Conservation (phyloP, 1,140 invertebrate species). For the Pectinophora gossypiella region DNA sequence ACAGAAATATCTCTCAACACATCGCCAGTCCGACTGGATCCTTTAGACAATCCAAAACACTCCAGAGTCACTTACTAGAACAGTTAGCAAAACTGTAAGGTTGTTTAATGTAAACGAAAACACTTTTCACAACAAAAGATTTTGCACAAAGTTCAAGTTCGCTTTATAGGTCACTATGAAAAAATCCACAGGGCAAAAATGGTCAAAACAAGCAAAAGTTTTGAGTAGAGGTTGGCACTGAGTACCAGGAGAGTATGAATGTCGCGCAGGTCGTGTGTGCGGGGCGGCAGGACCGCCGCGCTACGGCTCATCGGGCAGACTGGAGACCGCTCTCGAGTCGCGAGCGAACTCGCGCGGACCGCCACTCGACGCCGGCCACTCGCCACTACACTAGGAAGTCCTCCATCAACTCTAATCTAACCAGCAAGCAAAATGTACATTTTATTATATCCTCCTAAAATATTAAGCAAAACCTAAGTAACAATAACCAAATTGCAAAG, state of each 20-base stretch:
- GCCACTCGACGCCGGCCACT: background rate
- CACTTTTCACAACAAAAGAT: background rate
- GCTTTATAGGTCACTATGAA: background rate
- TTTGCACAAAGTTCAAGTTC: background rate
- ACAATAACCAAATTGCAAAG: background rate
- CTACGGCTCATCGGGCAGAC: constrained; percentile 69
- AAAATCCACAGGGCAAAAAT: background rate
- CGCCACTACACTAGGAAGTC: constrained; percentile 43
- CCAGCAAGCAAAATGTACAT: background rate
- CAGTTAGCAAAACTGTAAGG: background rate
- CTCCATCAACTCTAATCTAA: constrained; percentile 22
- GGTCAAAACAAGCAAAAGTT: too few relatives aligned
- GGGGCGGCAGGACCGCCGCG: constrained; percentile 65
- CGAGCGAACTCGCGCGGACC: constrained; percentile 8
- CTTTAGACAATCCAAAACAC: background rate
- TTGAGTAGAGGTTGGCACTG: constrained; percentile 3
- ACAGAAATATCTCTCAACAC: constrained; percentile 15
- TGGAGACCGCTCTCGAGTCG: constrained; percentile 32
- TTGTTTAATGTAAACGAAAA: background rate
- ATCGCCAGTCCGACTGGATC: constrained; percentile 22
- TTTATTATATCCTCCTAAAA: background rate
- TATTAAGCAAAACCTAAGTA: background rate
- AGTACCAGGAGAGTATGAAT: constrained; percentile 36
- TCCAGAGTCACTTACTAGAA: background rate
- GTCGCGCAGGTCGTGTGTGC: constrained; percentile 31